Base-by-base conservation (phyloP, 2,888 invertebrate genomes). In the Epirrhoe tristata region DNA sequence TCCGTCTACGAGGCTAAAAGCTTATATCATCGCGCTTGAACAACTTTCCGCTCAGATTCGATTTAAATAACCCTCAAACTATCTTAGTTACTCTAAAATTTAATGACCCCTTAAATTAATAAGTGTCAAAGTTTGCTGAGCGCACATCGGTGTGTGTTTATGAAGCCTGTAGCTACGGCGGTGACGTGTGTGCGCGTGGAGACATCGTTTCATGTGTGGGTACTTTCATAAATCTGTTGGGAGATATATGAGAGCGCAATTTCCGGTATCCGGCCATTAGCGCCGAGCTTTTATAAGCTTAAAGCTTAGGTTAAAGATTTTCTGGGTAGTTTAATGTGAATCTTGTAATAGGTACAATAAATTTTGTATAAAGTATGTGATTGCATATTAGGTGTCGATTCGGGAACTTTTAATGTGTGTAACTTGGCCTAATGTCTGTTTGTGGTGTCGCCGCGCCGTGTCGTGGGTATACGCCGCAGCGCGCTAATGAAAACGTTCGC, bases 201-300 rank as follows among this genome's bases (percentile, higher is more conserved):
- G 94, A 90, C 89, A 88, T 81, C 82, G 84, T 73, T 84, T 92
- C 94, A 94, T 93, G 93, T 93, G 91, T 93, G 92, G 87, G 96
- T 96, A 96, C 96, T 96, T 96, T 96, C 96, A 96, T 96, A 96
- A 96, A 96, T 96, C 96, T 96, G 96, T 96, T 94, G 94, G 95
- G 95, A 96, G 96, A 96, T 96, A 96, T 96, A 96, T 96, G 96
- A 96, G 96, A 96, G 96, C 96, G 96, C 96, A 96, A 96, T 96
- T 96, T 96, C 96, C 96, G 96, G 96, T 96, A 96, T 96, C 96
- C 96, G 96, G 96, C 96, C 96, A 96, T 96, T 96, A 96, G 94
- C 94, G 94, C 93, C 91, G 93, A 93, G 94, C 94, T 94, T 94
- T 94, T 94, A 95, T 95, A 95, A 95, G 95, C 95, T 95, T 93